These are phyloP conservation scores for Hylyphantes graminicola DNA, from an alignment of 1,140 invertebrate genomes.

Conservation along the genomic window DNA sequence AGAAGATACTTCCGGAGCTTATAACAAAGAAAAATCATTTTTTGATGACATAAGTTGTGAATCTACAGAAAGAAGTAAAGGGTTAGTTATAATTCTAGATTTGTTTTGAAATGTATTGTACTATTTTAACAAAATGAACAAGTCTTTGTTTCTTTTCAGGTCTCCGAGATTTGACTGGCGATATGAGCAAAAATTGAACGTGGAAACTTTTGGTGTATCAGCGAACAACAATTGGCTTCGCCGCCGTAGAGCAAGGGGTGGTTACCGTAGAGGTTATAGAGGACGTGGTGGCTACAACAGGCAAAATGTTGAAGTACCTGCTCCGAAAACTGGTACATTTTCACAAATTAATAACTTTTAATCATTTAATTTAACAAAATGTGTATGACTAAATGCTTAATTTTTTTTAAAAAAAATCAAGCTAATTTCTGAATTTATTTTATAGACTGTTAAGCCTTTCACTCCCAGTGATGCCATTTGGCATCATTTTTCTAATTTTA, in stretches of 20 bases:
- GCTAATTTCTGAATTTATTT: not conserved
- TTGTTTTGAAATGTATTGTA: conserved; percentile 47
- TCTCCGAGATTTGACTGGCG: conserved; percentile 92
- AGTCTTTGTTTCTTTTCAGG: conserved; percentile 64
- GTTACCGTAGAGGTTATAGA: conserved; percentile 36
- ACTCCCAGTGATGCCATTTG: too few relatives aligned
- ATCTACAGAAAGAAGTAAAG: conserved; percentile 89
- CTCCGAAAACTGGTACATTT: conserved; percentile 33
- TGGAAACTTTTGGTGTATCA: conserved; percentile 94
- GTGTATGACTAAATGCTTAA: too few relatives aligned
- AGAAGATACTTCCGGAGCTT: conserved; percentile 70
- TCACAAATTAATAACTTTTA: not conserved
- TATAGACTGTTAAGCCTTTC: too few relatives aligned
- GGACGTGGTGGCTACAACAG: conserved; percentile 21
- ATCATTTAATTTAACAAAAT: not conserved
- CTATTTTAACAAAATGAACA: not conserved
- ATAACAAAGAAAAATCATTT: conserved; percentile 97
- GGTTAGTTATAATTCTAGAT: conserved; percentile 69
- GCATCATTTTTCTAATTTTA: too few relatives aligned
- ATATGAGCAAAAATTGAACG: conserved; percentile 95
- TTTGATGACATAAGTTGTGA: conserved; percentile 99
- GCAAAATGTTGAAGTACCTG: not conserved
- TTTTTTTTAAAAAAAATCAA: not conserved
- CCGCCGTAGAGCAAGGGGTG: conserved; percentile 36
- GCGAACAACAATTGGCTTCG: conserved; percentile 21